Percentiles rank a stretch among this genome's conserved stretches.
These are phyloP conservation scores for Phalacrocorax aristotelis DNA, from an alignment of 2,113 vertebrate species.

Conservation along the genomic window DNA sequence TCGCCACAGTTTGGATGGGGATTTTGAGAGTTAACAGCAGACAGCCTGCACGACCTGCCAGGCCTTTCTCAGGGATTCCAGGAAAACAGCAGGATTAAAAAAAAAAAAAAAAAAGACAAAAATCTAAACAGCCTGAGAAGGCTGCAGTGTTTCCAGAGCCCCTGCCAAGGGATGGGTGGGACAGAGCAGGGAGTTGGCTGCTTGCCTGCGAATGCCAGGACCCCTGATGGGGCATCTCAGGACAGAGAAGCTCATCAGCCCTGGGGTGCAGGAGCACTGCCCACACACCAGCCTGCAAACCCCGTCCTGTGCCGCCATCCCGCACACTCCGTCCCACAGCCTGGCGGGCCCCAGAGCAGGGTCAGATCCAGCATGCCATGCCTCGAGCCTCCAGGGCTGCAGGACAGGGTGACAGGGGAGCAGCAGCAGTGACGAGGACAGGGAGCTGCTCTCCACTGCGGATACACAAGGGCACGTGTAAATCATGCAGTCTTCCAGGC, in stretches of 20 bases:
- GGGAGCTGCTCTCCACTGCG: not conserved
- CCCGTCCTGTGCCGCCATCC: not conserved
- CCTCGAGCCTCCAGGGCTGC: not conserved
- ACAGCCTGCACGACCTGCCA: not conserved
- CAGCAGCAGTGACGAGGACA: not conserved
- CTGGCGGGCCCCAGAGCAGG: not conserved
- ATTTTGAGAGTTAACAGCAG: slow-evolving; percentile 10
- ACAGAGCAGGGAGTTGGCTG: not conserved
- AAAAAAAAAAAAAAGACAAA: not conserved
- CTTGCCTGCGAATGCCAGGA: not conserved
- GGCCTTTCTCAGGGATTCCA: slow-evolving; percentile 27
- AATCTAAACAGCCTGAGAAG: slow-evolving; percentile 36
- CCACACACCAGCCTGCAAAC: not conserved
- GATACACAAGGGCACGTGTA: not conserved
- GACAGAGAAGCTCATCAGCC: not conserved
- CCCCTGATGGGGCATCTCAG: not conserved
- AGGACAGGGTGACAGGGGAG: not conserved
- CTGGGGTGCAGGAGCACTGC: not conserved
- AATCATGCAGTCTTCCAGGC: not conserved
- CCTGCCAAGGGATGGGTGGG: slow-evolving; percentile 47
- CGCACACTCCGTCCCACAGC: not conserved
- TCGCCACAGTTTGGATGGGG: rapidly evolving
- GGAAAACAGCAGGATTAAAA: not conserved
- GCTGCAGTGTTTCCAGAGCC: slow-evolving; percentile 29
- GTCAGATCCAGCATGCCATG: not conserved